phyloP scores from a whole-genome alignment of 2,888 invertebrate species.

The Anthophora plumipes region DNA sequence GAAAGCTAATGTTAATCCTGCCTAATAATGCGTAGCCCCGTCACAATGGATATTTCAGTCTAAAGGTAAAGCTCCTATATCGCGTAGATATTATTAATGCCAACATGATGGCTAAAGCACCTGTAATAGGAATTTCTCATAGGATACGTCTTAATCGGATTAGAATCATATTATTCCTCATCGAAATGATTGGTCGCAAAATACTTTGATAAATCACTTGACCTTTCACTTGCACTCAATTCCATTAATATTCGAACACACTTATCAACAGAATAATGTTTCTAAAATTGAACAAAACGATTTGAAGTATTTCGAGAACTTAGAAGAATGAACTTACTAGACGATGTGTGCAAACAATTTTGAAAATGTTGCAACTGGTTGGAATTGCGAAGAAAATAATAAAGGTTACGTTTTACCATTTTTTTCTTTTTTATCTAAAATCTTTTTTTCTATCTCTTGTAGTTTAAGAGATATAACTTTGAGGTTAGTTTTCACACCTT shows the following conservation, averaged over 20 bases:
- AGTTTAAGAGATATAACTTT: too few relatives aligned
- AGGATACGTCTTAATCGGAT: slow-evolving; percentile 1
- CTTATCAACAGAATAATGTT: not conserved
- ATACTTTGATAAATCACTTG: not conserved
- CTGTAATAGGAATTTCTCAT: not conserved
- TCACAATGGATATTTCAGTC: slow-evolving; percentile 28
- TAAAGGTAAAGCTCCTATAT: slow-evolving; percentile 26
- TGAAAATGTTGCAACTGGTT: too few relatives aligned
- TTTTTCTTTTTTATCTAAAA: too few relatives aligned
- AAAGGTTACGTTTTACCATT: too few relatives aligned
- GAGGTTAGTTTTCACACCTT: too few relatives aligned
- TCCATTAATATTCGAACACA: not conserved
- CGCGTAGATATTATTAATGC: slow-evolving; percentile 40
- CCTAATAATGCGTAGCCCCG: slow-evolving; percentile 45
- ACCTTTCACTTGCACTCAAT: not conserved
- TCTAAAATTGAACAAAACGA: too few relatives aligned
- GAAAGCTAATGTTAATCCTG: slow-evolving; percentile 47
- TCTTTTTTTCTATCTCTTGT: too few relatives aligned
- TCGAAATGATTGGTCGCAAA: not conserved
- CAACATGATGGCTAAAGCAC: slow-evolving; percentile 1
- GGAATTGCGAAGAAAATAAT: too few relatives aligned
- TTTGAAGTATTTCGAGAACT: too few relatives aligned
- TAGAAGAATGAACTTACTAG: too few relatives aligned
- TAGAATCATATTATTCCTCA: slow-evolving; percentile 1
- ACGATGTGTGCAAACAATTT: too few relatives aligned